Percentiles rank a stretch among this genome's conserved stretches.
These are phyloP conservation scores for Chlorodrepanis virens DNA, from an alignment of 2,113 vertebrate species.

Conservation along the genomic window DNA sequence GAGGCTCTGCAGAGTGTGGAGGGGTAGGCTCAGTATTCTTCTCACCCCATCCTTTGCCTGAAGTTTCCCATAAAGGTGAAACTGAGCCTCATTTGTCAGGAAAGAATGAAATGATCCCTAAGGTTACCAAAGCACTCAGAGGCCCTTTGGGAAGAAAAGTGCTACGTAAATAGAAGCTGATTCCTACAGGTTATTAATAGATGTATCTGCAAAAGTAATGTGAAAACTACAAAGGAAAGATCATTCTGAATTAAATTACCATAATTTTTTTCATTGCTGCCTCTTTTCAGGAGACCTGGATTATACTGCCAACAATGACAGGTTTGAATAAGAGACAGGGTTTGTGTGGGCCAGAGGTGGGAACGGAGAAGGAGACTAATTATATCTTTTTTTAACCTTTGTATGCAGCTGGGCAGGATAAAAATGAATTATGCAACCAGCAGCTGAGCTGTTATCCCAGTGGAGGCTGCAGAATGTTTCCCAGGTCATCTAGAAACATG, in stretches of 20 bases:
- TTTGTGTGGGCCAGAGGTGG: slow-evolving; percentile 50
- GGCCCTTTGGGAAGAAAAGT: slow-evolving; percentile 20
- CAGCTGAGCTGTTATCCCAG: neutral
- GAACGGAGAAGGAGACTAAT: slow-evolving; percentile 38
- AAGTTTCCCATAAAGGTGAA: neutral
- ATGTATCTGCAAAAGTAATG: slow-evolving; percentile 53
- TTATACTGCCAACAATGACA: slow-evolving; percentile 49
- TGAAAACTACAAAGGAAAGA: slow-evolving; percentile 49
- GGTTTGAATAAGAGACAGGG: slow-evolving; percentile 51
- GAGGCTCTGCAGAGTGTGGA: neutral
- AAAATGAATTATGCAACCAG: slow-evolving; percentile 27
- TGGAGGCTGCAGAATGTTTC: neutral
- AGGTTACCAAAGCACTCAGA: neutral
- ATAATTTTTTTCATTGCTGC: slow-evolving; percentile 61
- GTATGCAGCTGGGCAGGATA: slow-evolving; percentile 34
- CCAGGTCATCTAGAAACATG: neutral
- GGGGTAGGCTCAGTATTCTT: neutral
- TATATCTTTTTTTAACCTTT: slow-evolving; percentile 61
- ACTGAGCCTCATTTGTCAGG: neutral
- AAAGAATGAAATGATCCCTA: neutral
- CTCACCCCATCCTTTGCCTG: neutral
- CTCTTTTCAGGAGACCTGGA: slow-evolving; percentile 41
- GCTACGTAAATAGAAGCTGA: slow-evolving; percentile 37
- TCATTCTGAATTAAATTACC: slow-evolving; percentile 68
- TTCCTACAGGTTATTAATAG: slow-evolving; percentile 45